Conservation (phyloP, 2,888 invertebrate species). For the Amphimallon solstitiale region DNA sequence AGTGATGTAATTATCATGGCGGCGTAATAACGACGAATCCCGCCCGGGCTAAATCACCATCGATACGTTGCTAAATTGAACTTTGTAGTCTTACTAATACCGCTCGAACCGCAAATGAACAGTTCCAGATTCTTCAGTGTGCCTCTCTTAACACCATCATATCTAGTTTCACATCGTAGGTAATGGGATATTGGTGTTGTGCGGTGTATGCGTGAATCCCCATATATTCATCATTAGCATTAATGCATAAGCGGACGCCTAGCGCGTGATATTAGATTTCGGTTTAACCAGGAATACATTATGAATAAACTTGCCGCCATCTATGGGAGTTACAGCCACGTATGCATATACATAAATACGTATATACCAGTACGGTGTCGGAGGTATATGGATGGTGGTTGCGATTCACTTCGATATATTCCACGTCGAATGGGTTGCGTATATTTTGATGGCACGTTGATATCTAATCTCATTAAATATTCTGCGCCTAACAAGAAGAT, state of each 20-base stretch:
- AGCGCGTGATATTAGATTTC: constrained; percentile 38
- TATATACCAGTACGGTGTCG: too few relatives aligned
- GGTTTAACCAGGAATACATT: constrained; percentile 37
- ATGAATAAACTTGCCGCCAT: constrained; percentile 24
- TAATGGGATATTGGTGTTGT: constrained; percentile 50
- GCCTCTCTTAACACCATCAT: constrained; percentile 22
- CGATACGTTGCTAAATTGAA: constrained; percentile 24
- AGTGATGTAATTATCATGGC: constrained; percentile 14
- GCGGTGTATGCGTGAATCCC: constrained; percentile 40
- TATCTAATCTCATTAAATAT: constrained; percentile 12
- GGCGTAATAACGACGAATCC: constrained; percentile 16
- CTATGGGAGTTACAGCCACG: too few relatives aligned
- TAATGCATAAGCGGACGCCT: constrained; percentile 38
- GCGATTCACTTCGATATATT: not conserved
- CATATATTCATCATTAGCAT: constrained; percentile 45
- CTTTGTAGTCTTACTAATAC: constrained; percentile 23
- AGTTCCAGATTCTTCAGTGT: constrained; percentile 24
- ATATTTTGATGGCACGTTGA: constrained; percentile 6
- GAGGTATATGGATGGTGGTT: not conserved
- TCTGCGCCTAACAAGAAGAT: not conserved
- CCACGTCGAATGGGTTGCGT: not conserved
- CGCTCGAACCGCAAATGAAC: constrained; percentile 8
- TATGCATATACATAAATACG: too few relatives aligned
- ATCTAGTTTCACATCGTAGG: constrained; percentile 37
- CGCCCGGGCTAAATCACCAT: constrained; percentile 18